Evolutionary conservation across 2,888 invertebrate species (phyloP), one percentile per base, ranked within the genome.

Genomic region (Hyles lineata): DNA sequence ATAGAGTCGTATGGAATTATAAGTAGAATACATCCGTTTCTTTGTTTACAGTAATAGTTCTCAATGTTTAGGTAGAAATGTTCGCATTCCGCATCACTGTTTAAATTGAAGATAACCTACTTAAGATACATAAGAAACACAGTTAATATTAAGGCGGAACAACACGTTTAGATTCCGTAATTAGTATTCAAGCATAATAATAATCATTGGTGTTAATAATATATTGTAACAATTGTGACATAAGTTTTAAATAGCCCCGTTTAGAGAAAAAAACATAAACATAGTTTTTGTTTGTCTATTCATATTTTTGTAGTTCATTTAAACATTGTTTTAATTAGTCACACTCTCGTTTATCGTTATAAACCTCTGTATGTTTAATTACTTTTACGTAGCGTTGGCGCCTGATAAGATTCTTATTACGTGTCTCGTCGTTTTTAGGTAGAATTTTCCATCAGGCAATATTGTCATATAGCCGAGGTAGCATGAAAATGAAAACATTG

Each of bases 101-200:
- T 67, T 50, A 21, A 50, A 67, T 67, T 67, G 50, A 23, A 67
- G 67, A 67, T 67, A 67, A 67, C 67, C 67, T 50, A 67, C 67
- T 43, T 67, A 1, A 25, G 67, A 23, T 17, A 67, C 35, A 23
- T 23, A 67, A 23, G 67, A 43, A 67, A 50, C 43, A 67, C 8
- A 62, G 23, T 19, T 67, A 17, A 67, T 43, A 19, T 67, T 67
- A 67, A 15, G 43, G 21, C 25, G 67, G 8, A 23, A 67, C 50
- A 23, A 67, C 17, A 32, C n/a, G 43, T 11, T 21, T 21, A 15
- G 50, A 7, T 67, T 67, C 50, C 23, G 25, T 60, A 29, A 25
- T 60, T 60, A 60, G 23, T 60, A 0, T 25, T 25, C 25, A 6
- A 50, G 67, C 15, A 43, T 43, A 23, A 23, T 23, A 50, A 25